Evolutionary conservation across 2,797 vertebrate species (phyloP).

Genomic region (Hirundo rustica): DNA sequence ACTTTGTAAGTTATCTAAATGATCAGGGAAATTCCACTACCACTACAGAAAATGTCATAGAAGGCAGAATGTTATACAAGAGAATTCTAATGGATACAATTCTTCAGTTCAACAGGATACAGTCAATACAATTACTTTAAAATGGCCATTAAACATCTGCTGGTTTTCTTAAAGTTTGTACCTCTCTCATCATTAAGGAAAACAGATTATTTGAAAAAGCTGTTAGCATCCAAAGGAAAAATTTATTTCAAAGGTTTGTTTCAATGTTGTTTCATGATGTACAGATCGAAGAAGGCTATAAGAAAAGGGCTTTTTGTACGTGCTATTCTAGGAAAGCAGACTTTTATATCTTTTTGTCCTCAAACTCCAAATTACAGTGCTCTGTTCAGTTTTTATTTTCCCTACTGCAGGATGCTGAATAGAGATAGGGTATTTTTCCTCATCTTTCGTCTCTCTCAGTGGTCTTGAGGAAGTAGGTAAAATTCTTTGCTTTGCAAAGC

Average conservation of each 20-base stretch:
- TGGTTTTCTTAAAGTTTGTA: slow-evolving; percentile 16
- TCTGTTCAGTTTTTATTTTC: neutral
- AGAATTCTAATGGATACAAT: slow-evolving; percentile 8
- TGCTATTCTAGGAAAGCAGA: neutral
- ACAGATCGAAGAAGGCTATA: neutral
- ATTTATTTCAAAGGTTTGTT: slow-evolving; percentile 14
- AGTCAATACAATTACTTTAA: slow-evolving; percentile 46
- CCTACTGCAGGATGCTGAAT: neutral
- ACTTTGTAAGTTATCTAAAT: neutral
- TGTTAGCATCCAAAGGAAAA: neutral
- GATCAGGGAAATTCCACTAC: neutral
- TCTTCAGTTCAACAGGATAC: slow-evolving; percentile 13
- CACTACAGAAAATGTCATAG: neutral
- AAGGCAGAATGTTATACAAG: neutral
- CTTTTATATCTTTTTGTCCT: neutral
- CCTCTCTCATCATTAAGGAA: slow-evolving; percentile 21
- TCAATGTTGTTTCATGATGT: neutral
- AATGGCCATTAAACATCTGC: slow-evolving; percentile 28
- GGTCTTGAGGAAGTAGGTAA: neutral
- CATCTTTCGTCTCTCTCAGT: neutral
- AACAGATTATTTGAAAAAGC: slow-evolving; percentile 29
- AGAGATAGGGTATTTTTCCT: neutral
- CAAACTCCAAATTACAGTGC: neutral
- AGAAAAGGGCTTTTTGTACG: neutral
- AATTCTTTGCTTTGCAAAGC: slow-evolving; percentile 36